Evolutionary conservation across 30 jellyfish, hydroid and myxozoan genomes (phyloP), one percentile per base, ranked within the genome.

Genomic region (Pseudorhiza aurosa): DNA sequence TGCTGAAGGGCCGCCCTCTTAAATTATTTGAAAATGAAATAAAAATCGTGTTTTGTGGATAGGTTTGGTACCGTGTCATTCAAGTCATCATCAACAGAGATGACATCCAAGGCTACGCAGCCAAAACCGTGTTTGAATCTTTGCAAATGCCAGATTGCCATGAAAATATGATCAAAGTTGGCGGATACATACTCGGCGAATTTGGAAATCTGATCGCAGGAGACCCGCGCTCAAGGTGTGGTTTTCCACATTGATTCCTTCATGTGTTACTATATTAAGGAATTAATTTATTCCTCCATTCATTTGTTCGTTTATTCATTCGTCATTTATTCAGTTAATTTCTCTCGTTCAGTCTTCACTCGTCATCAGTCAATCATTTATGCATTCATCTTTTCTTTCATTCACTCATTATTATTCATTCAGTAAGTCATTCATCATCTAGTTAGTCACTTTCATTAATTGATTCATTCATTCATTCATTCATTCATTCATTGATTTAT

Each of bases 51-150:
- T n/a, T n/a, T n/a, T n/a, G n/a, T 50, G 29, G n/a, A 11, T 27
- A 89, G 97, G 98, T 91, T 25, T 91, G 98, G 98, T 91, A 91
- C 56, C 98, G 98, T 24, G 98, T 91, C 25, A 91, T 91, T 62
- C 98, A 91, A 80, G 98, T 91, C 12, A 91, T 91, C 67, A 91
- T 91, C 62, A 91, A 91, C 75, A 88, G 98, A 24, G 98, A 91
- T 72, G 98, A 91, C 77, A 91, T 91, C 56, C 98, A 91, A 85
- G 98, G 98, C 4, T 91, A 91, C 77, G 96, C 98, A 0, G 98
- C 98, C 7, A 91, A 91, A 47, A 91, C 98, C 17, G 98, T 91
- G 6, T 91, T 91, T 65, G 98, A 91, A 64, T 96, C 98, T 0
- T 42, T 91, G 68, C 98, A 91, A 67, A 71, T 96, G 46, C 96